Evolutionary conservation across 2,797 vertebrate genomes (phyloP).

Genomic region (Lophotriccus pileatus): DNA sequence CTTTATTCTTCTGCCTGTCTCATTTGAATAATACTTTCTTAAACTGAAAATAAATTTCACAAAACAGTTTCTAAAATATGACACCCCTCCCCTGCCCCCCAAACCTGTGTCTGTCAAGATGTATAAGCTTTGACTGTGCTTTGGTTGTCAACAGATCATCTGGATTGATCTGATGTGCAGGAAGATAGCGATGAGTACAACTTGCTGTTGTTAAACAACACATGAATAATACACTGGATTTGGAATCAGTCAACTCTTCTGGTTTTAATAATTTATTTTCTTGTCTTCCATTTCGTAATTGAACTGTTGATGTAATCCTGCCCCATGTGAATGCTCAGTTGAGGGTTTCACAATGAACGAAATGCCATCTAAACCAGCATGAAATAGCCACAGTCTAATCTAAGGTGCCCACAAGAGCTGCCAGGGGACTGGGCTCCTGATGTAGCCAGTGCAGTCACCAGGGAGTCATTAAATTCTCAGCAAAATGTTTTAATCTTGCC

Average conservation of each 20-base stretch:
- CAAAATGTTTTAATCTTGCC: neutral
- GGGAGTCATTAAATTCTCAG: neutral
- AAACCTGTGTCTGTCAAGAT: neutral
- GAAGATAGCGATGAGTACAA: neutral
- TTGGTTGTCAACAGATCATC: neutral
- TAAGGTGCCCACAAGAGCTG: conserved; percentile 30
- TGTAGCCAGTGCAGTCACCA: neutral
- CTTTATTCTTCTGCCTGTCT: neutral
- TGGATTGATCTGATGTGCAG: neutral
- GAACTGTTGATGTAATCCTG: conserved; percentile 11
- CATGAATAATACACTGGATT: neutral
- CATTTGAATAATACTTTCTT: neutral
- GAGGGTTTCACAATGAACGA: conserved; percentile 44
- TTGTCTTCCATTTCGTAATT: conserved; percentile 31
- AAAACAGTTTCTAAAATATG: neutral
- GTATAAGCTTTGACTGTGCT: neutral
- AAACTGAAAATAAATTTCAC: neutral
- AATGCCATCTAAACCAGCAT: neutral
- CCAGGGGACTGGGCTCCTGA: neutral
- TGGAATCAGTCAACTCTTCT: neutral
- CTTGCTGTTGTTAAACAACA: neutral
- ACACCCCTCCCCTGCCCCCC: rapidly evolving
- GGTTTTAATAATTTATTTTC: conserved; percentile 40
- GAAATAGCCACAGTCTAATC: neutral
- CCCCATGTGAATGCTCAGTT: neutral